Evolutionary conservation across 2,888 invertebrate species (phyloP).

Genomic region (Morpho achilles): DNA sequence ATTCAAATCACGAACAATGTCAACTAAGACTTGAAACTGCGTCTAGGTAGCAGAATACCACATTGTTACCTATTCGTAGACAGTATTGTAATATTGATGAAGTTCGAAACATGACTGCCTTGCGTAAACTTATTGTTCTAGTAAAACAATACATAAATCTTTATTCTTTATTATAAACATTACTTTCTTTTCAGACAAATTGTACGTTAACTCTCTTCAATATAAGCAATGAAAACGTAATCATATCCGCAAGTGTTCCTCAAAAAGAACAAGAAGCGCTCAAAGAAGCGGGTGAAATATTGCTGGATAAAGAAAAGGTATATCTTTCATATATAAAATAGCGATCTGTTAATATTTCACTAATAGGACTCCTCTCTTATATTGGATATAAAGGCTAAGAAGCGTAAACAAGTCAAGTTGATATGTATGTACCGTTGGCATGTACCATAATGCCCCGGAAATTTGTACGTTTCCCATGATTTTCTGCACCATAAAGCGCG

Average conservation of each 20-base stretch:
- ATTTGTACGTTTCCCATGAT: not conserved
- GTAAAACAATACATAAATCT: not conserved
- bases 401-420: too few species aligned
- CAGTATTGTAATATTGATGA: too few species aligned
- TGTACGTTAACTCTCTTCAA: constrained; percentile 92
- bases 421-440: not conserved
- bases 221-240: constrained; percentile 92
- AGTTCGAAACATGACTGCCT: too few species aligned
- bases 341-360: too few species aligned
- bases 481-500: not conserved
- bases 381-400: too few species aligned
- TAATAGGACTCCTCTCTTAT: too few species aligned
- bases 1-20: too few species aligned
- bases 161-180: not conserved
- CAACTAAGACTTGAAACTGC: too few species aligned
- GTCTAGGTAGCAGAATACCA: too few species aligned
- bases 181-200: constrained; percentile 81
- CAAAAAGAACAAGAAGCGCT: constrained; percentile 80
- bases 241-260: constrained; percentile 88
- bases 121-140: not conserved
- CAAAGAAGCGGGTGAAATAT: constrained; percentile 81
- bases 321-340: not conserved
- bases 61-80: too few species aligned
- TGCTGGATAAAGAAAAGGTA: constrained; percentile 87
- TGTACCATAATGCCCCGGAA: not conserved